Evolutionary conservation across 2,113 vertebrate species (phyloP), one percentile per base, ranked within the genome.

Genomic region (Chionis minor): DNA sequence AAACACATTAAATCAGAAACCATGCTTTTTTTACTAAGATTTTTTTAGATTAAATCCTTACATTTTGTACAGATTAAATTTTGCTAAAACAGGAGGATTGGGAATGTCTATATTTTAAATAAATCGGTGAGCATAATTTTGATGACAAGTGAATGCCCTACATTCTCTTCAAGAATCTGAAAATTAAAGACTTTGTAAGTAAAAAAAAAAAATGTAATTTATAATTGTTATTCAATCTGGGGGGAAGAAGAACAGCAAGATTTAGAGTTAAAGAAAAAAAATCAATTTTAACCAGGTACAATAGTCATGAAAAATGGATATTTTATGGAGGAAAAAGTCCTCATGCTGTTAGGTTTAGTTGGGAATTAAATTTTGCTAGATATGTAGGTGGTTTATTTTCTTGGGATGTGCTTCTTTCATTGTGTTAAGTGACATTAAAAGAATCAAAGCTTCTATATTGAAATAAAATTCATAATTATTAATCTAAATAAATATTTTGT

Each of bases 401-500:
- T 74, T 33, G 14, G 3, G 2, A 32, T 35, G 24, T 14, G 9
- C 4, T 54, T 52, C 44, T 69, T 49, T 51, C 17, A 23, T 33
- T 80, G 30, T 52, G 38, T 69, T 72, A 69, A 80, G 38, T 54
- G 19, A 20, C 14, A 30, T 65, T 65, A 86, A 61, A 95, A 79
- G 19, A 81, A 49, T 44, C 70, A 32, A 72, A 24, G 73, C 23
- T 92, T 71, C 52, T 54, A 18, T 38, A 28, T 14, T 69, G 55
- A 81, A 93, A 91, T 78, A 87, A 77, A 90, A 77, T 56, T 72
- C 9, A 42, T 85, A 51, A 78, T 94, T 82, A 84, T 65, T 90
- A 84, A 85, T 65, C 26, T 58, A 69, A 92, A 72, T 85, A 95
- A 94, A 94, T 62, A 92, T 94, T 97, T 95, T 93, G 61, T 66